These are phyloP conservation scores for Microchrysa polita DNA, from an alignment of 2,888 invertebrate species.

Conservation along the genomic window DNA sequence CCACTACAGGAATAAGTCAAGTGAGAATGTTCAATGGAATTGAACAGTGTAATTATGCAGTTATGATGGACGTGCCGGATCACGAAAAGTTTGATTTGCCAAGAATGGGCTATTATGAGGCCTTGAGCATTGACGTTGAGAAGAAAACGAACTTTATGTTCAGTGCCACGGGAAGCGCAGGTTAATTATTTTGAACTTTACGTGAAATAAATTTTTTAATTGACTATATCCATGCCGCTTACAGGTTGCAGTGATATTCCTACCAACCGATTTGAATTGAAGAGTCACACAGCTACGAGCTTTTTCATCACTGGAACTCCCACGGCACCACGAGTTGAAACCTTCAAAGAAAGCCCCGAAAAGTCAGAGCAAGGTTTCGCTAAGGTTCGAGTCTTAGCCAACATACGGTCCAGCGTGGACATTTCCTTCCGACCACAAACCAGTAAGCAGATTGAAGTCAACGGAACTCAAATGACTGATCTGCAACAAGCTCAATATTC, in stretches of 20 bases:
- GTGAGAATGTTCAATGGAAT: slow-evolving; percentile 76
- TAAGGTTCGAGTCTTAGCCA: slow-evolving; percentile 8
- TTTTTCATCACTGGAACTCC: slow-evolving; percentile 29
- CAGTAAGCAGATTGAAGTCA: slow-evolving; percentile 3
- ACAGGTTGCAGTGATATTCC: slow-evolving; percentile 25
- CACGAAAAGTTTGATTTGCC: slow-evolving; percentile 52
- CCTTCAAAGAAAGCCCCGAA: neutral
- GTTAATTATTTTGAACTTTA: neutral
- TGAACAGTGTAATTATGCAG: slow-evolving; percentile 62
- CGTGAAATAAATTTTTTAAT: neutral
- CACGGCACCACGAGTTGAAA: neutral
- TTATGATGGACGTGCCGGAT: slow-evolving; percentile 54
- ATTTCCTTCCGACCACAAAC: slow-evolving; percentile 5
- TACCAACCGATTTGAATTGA: slow-evolving; percentile 1
- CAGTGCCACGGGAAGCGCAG: neutral
- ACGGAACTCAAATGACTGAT: neutral
- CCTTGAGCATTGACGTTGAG: slow-evolving; percentile 54
- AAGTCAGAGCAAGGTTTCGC: slow-evolving; percentile 36
- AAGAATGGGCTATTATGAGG: slow-evolving; percentile 52
- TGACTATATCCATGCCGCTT: no score
- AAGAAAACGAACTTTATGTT: neutral
- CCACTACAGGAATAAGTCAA: slow-evolving; percentile 71
- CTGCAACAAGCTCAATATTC: slow-evolving; percentile 49
- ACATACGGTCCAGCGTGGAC: neutral
- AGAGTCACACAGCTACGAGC: slow-evolving; percentile 38